Evolutionary conservation across 2,888 invertebrate species (phyloP), one percentile per base, ranked within the genome.

Genomic region (Phoronis australis): DNA sequence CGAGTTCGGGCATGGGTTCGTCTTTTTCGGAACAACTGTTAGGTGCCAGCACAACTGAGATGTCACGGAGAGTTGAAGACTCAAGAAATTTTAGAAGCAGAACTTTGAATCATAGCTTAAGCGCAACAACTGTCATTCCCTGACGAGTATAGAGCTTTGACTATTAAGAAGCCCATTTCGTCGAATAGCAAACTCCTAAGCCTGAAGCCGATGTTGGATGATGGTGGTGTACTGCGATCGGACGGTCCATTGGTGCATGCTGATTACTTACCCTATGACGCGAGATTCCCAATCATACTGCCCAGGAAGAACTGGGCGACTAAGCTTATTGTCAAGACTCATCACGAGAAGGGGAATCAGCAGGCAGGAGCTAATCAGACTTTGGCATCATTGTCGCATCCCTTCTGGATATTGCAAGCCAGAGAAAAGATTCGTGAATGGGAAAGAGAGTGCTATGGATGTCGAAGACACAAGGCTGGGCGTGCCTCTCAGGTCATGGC

Each of bases 341-440:
- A 44, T 38, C 60, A 57, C 44, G 52, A 54, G 41, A 27, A 45
- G 9, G 41, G 39, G 9, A 24, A 27, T 1, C n/a, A n/a, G n/a
- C 47, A 47, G 6, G 21, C 42, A 26, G 57, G 56, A 12, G 55
- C 54, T 27, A 54, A 57, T 42, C 45, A 48, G 4, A 49, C 45
- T 35, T 31, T 57, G 4, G 43, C 52, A 15, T 22, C 9, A 5
- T 22, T 60, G 22, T 54, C 55, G 2, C 3, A 42, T 18, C 37
- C 35, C 1, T 60, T 50, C 27, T 61, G 55, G 55, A 49, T 58
- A 5, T 41, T 56, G 2, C 21, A 41, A 12, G 56, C 43, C 12
- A 23, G 58, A 44, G n/a, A n/a, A n/a, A n/a, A n/a, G n/a, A n/a
- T n/a, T n/a, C n/a, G n/a, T n/a, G n/a, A n/a, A n/a, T n/a, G n/a